Conservation (phyloP, 2,888 invertebrate species). For the Phymatocera aterrima region DNA sequence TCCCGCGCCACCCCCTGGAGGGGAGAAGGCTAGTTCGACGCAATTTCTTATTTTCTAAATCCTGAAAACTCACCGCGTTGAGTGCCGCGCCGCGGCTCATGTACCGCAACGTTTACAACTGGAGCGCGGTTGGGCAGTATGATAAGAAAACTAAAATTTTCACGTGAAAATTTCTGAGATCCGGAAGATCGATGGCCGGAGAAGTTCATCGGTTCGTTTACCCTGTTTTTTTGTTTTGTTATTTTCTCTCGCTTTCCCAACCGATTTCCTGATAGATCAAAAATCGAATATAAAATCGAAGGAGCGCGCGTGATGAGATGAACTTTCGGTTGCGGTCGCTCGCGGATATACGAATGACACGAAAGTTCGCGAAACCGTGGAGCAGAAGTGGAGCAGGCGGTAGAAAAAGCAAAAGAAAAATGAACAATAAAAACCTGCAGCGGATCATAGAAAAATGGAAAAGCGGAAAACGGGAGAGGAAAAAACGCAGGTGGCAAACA, state of each 20-base stretch:
- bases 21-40: not conserved
- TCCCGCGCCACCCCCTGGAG: not conserved
- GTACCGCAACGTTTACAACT: not conserved
- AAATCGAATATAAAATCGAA: too few species aligned
- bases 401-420: not conserved
- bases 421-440: too few species aligned
- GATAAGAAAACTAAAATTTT: too few species aligned
- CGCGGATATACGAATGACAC: not conserved
- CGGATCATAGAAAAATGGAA: not conserved
- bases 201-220: too few species aligned
- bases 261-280: too few species aligned
- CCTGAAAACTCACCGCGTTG: not conserved
- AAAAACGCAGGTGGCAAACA: not conserved
- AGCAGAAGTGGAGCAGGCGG: conserved; percentile 4
- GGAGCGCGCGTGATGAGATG: conserved; percentile 16
- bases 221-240: too few species aligned
- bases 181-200: too few species aligned
- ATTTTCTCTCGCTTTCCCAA: too few species aligned
- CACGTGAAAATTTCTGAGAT: too few species aligned
- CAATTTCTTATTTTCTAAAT: not conserved
- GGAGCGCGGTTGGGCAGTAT: not conserved
- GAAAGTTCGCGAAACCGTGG: conserved; percentile 14
- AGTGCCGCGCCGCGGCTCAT: not conserved
- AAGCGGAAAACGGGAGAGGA: not conserved
- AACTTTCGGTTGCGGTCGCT: not conserved